Conservation (phyloP, 35 echinoderm and acorn worm genomes). For the Ophioderma brevispina region DNA sequence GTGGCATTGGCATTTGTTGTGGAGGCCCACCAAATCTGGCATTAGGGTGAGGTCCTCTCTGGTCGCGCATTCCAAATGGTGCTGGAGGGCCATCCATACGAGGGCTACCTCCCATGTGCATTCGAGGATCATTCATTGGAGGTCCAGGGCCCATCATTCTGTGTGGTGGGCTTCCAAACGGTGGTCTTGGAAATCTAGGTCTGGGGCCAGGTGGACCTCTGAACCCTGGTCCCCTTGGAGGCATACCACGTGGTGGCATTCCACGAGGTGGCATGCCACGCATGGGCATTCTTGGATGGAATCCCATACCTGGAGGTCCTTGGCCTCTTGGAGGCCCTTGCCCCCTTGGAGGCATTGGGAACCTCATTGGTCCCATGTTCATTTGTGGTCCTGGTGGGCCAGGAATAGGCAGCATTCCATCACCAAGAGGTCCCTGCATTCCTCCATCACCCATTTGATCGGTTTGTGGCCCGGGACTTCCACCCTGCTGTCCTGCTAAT, state of each 20-base stretch:
- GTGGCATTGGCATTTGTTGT: background rate
- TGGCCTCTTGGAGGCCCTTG: background rate
- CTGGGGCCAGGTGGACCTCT: slow-evolving; percentile 28
- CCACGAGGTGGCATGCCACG: slow-evolving; percentile 26
- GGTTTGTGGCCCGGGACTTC: background rate
- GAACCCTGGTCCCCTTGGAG: background rate
- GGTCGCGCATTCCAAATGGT: background rate
- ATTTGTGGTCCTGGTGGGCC: background rate
- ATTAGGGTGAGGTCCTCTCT: background rate
- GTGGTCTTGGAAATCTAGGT: slow-evolving; percentile 23
- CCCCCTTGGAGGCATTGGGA: background rate
- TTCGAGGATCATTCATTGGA: slow-evolving; percentile 24
- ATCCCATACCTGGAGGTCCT: slow-evolving; percentile 30
- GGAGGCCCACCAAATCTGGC: slow-evolving; percentile 48
- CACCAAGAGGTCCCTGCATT: background rate
- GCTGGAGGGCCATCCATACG: slow-evolving; percentile 4
- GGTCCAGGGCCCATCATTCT: slow-evolving; percentile 7
- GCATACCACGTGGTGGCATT: slow-evolving; percentile 26
- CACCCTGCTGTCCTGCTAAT: background rate
- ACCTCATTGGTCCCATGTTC: slow-evolving; percentile 30
- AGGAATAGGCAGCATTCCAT: slow-evolving; percentile 21
- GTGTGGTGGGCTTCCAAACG: slow-evolving; percentile 27
- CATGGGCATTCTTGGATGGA: slow-evolving; percentile 6
- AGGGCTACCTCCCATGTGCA: slow-evolving; percentile 17
- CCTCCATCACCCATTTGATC: background rate